These are phyloP conservation scores for Listronotus bonariensis DNA, from an alignment of 1,140 invertebrate species.

Conservation along the genomic window DNA sequence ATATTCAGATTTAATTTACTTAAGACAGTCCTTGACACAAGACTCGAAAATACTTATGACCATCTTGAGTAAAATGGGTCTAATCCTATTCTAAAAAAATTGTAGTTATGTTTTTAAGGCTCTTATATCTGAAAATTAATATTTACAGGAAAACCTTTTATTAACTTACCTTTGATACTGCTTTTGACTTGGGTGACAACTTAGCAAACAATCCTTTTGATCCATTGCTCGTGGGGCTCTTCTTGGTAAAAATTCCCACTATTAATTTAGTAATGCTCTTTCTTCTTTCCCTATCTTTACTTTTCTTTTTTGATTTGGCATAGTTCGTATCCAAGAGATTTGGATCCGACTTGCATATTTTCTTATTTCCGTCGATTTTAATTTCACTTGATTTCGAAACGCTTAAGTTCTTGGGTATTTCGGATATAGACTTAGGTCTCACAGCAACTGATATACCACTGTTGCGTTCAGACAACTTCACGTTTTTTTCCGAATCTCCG, in stretches of 20 bases:
- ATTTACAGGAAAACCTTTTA: too few relatives aligned
- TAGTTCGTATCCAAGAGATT: conserved; percentile 60
- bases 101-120: too few relatives aligned
- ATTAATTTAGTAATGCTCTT: conserved; percentile 85
- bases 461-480: conserved; percentile 3
- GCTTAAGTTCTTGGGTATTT: conserved; percentile 37
- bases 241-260: conserved; percentile 73
- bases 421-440: conserved; percentile 49
- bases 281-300: conserved; percentile 69
- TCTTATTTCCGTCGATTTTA: conserved; percentile 31
- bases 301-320: conserved; percentile 56
- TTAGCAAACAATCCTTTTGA: conserved; percentile 61
- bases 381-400: neutral
- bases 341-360: conserved; percentile 63
- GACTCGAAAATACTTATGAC: too few relatives aligned
- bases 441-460: neutral
- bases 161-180: conserved; percentile 67
- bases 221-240: conserved; percentile 48
- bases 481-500: conserved; percentile 34
- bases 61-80: too few relatives aligned
- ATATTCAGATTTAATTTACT: too few relatives aligned
- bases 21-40: too few relatives aligned
- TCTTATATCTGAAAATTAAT: too few relatives aligned
- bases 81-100: too few relatives aligned
- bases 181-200: conserved; percentile 69